Evolutionary conservation across 2,797 vertebrate species (phyloP), one percentile per base, ranked within the genome.

Genomic region (Phoeniculus purpureus): DNA sequence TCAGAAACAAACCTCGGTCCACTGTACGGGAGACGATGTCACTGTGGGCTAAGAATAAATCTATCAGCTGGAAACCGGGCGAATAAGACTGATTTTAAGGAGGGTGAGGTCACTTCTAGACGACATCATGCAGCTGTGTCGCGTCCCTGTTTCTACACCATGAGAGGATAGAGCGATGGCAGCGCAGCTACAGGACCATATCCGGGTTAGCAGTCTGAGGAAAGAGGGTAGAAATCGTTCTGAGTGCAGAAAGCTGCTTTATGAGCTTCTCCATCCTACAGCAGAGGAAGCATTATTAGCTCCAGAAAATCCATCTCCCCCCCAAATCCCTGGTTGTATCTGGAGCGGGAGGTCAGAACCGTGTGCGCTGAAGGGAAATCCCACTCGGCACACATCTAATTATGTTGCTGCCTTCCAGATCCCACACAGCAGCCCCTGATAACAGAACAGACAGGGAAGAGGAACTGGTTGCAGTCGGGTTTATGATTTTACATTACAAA

Each of bases 401-500:
- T 91, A 76, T 67, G 40, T 56, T 79, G 51, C 85, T 86, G 60
- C 31, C 71, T 83, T 90, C 56, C 85, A 86, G 64, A 81, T 60
- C 56, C 29, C 48, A 31, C 55, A 10, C 2, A 77, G 81, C 59
- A 72, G 48, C 15, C 86, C 37, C 71, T 81, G 82, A 91, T 87
- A 88, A 94, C 85, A 72, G 79, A 81, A 73, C 19, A 85, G 76
- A 68, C 29, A 62, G 82, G 80, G 65, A 81, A 84, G 71, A 88
- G 32, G 81, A 90, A 87, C 90, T 78, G 25, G 54, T 55, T 89
- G 70, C 79, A 84, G 76, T 52, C 67, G 2, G 2, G 45, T 82
- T 91, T 94, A 72, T 89, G 90, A 93, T 93, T 95, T 90, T 93
- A 78, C 52, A 81, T 94, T 92, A 96, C 93, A 81, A 95, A 95